Percentiles rank a stretch among this genome's conserved stretches.
phyloP scores from a whole-genome alignment of 2,888 invertebrate genomes.

The Parnassius smintheus region DNA sequence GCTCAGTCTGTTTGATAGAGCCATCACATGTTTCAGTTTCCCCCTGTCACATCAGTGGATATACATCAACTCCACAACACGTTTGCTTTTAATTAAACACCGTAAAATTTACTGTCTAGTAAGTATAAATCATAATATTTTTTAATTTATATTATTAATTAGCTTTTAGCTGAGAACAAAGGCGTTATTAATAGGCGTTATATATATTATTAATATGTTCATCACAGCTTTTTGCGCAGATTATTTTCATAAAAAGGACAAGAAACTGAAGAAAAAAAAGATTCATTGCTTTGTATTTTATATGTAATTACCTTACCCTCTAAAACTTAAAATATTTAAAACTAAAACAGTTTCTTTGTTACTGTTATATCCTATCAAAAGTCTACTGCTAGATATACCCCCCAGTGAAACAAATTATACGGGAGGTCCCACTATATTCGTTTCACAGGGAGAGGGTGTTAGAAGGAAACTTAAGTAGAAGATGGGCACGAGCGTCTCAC shows the following conservation, averaged over 20 bases:
- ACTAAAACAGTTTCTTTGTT: neutral
- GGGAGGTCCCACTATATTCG: too few species aligned
- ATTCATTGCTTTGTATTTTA: neutral
- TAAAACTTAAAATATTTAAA: neutral
- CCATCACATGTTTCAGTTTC: neutral
- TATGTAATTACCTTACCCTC: neutral
- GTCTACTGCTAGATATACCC: too few species aligned
- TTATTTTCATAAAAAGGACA: neutral
- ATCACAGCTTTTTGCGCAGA: neutral
- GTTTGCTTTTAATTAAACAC: neutral
- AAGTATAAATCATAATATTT: neutral
- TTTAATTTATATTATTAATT: too few species aligned
- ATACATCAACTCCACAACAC: neutral
- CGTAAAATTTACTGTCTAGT: neutral
- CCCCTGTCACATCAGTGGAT: too few species aligned
- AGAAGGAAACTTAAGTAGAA: too few species aligned
- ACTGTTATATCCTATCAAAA: too few species aligned
- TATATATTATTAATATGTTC: too few species aligned
- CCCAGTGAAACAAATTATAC: too few species aligned
- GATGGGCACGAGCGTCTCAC: too few species aligned
- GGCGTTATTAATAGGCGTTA: neutral
- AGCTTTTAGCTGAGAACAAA: slow-evolving; percentile 19
- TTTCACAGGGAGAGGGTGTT: neutral
- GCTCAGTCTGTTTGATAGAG: neutral
- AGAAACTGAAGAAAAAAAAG: too few species aligned